phyloP scores from a whole-genome alignment of 2,797 vertebrate genomes.

The Gila robusta region DNA sequence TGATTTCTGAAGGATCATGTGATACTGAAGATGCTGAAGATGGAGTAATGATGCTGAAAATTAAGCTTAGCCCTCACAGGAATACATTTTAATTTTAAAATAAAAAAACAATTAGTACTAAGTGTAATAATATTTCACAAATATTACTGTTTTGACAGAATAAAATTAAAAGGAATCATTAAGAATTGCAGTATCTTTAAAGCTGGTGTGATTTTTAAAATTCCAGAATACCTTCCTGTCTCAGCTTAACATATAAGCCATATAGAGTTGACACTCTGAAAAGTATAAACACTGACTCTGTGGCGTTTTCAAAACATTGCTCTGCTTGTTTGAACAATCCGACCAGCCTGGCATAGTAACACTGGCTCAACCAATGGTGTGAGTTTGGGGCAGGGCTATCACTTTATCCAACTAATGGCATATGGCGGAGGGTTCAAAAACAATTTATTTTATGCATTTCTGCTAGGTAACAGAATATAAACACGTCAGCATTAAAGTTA shows the following conservation, averaged over 20 bases:
- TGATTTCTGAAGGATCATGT: neutral
- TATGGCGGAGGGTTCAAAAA: neutral
- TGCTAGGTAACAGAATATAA: neutral
- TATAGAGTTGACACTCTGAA: neutral
- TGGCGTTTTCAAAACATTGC: neutral
- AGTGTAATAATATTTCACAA: neutral
- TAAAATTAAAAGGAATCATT: neutral
- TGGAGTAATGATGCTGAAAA: neutral
- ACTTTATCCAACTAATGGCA: neutral
- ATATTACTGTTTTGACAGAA: neutral
- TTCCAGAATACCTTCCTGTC: neutral
- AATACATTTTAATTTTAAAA: neutral
- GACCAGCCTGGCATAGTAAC: conserved; percentile 10
- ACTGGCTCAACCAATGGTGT: conserved; percentile 3
- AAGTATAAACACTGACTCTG: neutral
- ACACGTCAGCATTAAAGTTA: neutral
- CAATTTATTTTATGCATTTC: neutral
- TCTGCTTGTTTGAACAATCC: neutral
- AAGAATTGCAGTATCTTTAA: neutral
- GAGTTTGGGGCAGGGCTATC: neutral
- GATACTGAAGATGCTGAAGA: neutral
- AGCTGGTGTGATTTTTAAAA: neutral
- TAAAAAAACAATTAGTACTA: neutral
- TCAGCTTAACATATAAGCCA: neutral
- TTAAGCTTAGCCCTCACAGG: neutral